Percentiles rank a stretch among this genome's conserved stretches.
Evolutionary conservation across 2,888 invertebrate genomes (phyloP).

Genomic region (Serrognathus titanus): DNA sequence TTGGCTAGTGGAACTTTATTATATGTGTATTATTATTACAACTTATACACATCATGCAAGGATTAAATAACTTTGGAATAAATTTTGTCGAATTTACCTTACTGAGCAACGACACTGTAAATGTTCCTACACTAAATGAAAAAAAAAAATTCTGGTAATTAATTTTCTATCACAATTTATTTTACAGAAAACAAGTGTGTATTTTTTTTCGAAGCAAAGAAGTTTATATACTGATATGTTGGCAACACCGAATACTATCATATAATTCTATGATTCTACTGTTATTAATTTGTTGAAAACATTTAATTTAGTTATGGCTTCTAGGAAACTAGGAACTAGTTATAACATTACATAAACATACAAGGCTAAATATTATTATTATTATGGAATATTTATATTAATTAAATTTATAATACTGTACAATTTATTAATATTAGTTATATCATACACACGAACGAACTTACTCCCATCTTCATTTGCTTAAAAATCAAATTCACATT

Average conservation of each 20-base stretch:
- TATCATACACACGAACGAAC: neutral
- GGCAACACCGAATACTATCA: constrained; percentile 44
- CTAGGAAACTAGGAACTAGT: constrained; percentile 43
- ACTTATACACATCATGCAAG: constrained; percentile 17
- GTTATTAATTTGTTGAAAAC: constrained; percentile 27
- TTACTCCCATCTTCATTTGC: neutral
- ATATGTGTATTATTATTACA: constrained; percentile 12
- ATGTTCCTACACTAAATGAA: constrained; percentile 10
- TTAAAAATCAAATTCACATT: constrained; percentile 3
- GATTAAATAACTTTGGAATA: constrained; percentile 17
- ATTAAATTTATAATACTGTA: constrained; percentile 46
- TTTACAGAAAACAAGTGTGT: neutral
- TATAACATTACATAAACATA: constrained; percentile 33
- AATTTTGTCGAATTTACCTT: constrained; percentile 9
- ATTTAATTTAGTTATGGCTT: constrained; percentile 40
- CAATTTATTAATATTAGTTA: constrained; percentile 25
- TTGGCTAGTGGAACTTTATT: constrained; percentile 4
- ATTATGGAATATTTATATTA: constrained; percentile 36
- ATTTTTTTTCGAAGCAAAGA: neutral
- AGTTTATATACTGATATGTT: constrained; percentile 42
- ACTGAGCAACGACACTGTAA: constrained; percentile 9
- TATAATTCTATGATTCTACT: constrained; percentile 16
- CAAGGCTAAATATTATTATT: constrained; percentile 28
- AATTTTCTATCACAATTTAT: constrained; percentile 14
- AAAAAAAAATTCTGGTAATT: constrained; percentile 11